phyloP scores from a whole-genome alignment of 2,888 invertebrate genomes.

The Phengaris alcon region DNA sequence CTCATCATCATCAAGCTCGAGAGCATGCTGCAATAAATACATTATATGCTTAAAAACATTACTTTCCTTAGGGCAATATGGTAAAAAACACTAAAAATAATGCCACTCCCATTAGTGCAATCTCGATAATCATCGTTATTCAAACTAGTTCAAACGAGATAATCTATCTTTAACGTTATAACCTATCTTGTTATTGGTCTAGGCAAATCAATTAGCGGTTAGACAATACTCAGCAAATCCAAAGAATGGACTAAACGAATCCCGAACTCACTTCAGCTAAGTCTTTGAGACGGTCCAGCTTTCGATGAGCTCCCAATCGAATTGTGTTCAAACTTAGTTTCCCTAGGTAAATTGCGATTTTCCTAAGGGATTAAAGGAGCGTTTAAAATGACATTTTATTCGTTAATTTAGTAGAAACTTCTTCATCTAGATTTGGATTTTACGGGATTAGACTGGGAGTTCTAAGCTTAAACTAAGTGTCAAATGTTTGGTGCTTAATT shows the following conservation, averaged over 20 bases:
- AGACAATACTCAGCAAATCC: slow-evolving; percentile 43
- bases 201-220: slow-evolving; percentile 55
- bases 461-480: background rate
- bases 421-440: background rate
- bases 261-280: slow-evolving; percentile 44
- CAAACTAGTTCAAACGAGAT: background rate
- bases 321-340: slow-evolving; percentile 33
- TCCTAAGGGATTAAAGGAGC: background rate
- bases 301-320: slow-evolving; percentile 39
- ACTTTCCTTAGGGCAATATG: no score
- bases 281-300: slow-evolving; percentile 38
- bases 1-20: no score
- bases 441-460: background rate
- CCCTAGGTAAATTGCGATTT: slow-evolving; percentile 16
- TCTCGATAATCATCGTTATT: background rate
- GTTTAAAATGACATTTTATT: slow-evolving; percentile 11
- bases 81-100: no score
- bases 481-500: background rate
- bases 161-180: background rate
- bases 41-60: no score
- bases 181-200: slow-evolving; percentile 14
- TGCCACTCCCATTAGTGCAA: background rate
- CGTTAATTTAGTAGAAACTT: background rate
- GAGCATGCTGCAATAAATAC: no score
- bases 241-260: slow-evolving; percentile 57